Evolutionary conservation across 2,113 vertebrate species (phyloP), one percentile per base, ranked within the genome.

Genomic region (Ailuropoda melanoleuca): DNA sequence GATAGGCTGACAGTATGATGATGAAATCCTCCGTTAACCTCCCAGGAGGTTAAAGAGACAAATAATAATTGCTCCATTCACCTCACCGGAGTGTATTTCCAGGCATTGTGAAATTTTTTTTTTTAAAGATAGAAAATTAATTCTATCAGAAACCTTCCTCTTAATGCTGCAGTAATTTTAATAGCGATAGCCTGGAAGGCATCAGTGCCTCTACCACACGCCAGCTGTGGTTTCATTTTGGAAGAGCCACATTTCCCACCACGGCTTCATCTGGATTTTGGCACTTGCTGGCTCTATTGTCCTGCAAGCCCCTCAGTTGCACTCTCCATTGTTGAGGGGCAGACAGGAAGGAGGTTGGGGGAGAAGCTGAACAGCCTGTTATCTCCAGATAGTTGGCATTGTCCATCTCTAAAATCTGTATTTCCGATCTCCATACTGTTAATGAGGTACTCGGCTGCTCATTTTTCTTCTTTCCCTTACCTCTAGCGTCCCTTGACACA

Each of bases 21-120:
- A 84, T 58, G 55, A 81, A 88, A 90, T 29, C 12, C 70, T 62
- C 88, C n/a, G 13, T 68, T 84, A 64, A 81, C 39, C 80, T 75
- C 87, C 68, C 6, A 68, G 81, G 53, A 82, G 53, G 29, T 53
- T 83, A 90, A 81, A 93, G 24, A 50, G 48, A 93, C 62, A 74
- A 58, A 24, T 50, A 75, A 82, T 50, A 81, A 21, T 55, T 94
- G 84, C 46, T 88, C 80, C 48, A 75, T 92, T 93, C 66, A 85
- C 39, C 29, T 78, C 48, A 43, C 26, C 68, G 53, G 53, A 88
- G 88, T 83, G 4, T 66, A 95, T 66, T 81, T 78, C 46, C 53
- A 66, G 74, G 60, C n/a, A 62, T 24, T 43, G 50, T 6, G 37
- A 43, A 60, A 68, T 31, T n/a, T 66, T 53, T 53, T 53, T 53